A percentile compares a stretch with the other conserved stretches of the same genome.
Conservation (phyloP, 2,888 invertebrate species). For the Spicauda simplicius region DNA sequence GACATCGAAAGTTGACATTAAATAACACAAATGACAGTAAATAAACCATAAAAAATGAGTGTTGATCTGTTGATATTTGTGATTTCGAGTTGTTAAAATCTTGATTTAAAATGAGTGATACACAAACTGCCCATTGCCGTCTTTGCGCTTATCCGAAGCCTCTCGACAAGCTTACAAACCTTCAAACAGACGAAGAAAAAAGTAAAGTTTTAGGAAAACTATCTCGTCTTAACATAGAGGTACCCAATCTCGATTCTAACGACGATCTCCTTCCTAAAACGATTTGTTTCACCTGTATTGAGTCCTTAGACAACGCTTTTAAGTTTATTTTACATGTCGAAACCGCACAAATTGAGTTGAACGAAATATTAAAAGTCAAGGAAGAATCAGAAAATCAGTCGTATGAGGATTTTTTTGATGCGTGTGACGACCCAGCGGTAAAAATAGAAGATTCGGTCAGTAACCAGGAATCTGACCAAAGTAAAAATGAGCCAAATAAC, state of each 20-base stretch:
- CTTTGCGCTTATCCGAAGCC: conserved; percentile 42
- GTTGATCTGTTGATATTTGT: too few species aligned
- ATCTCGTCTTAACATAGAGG: not conserved
- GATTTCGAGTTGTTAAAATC: too few species aligned
- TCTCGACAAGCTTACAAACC: conserved; percentile 1
- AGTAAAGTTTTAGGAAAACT: conserved; percentile 3
- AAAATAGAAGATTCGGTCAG: not conserved
- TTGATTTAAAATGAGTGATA: conserved; percentile 43
- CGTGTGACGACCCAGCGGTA: not conserved
- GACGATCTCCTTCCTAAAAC: conserved; percentile 28
- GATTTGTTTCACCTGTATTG: conserved; percentile 17
- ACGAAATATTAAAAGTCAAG: conserved; percentile 49
- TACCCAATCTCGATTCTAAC: conserved; percentile 3
- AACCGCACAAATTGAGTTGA: conserved; percentile 56
- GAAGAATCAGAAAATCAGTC: not conserved
- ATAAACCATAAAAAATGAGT: too few species aligned
- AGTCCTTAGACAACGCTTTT: conserved; percentile 52
- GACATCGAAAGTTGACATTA: too few species aligned
- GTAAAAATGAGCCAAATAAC: not conserved
- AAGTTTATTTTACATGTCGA: conserved; percentile 61
- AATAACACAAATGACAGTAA: too few species aligned
- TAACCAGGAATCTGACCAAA: not conserved
- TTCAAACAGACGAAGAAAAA: conserved; percentile 12
- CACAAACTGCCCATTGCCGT: conserved; percentile 52
- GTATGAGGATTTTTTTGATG: not conserved